Evolutionary conservation across 1,140 invertebrate species (phyloP), one percentile per base, ranked within the genome.

Genomic region (Odontomachus brunneus): DNA sequence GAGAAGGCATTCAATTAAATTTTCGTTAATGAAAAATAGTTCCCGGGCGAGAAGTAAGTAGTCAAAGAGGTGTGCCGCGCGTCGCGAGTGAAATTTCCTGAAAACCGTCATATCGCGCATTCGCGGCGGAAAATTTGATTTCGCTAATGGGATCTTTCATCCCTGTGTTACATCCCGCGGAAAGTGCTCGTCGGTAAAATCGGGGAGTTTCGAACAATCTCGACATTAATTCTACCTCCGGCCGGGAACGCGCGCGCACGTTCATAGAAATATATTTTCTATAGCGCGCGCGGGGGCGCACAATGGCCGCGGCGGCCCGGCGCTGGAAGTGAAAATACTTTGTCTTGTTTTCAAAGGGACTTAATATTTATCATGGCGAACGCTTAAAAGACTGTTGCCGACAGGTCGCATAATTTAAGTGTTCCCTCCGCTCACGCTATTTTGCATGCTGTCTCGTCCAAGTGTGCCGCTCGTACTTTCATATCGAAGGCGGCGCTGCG

Each of bases 341-440:
- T 17, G 81, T 78, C 66, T 83, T 86, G 66, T 86, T 86, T 87
- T 83, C 53, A 73, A 84, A 83, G 73, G 48, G 49, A 67, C 60
- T 78, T 86, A 78, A 76, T 73, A 78, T 86, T 87, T 86, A 87
- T 84, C 86, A 57, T 11, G 12, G 72, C 65, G 49, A 59, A 63
- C 49, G 57, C 38, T 71, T 81, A 74, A 87, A 88, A 80, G 83
- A 84, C 85, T 88, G 85, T 84, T 73, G 57, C 82, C 69, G 74
- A 74, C 85, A 88, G 86, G 62, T 84, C 69, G 49, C 85, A 87
- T 87, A 88, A 84, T 84, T 87, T 87, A 88, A 84, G 76, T 71
- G 51, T 81, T 87, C 62, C 51, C 60, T 80, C 60, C 55, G 80
- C 82, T 80, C 86, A 80, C 69, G 74, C 81, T 86, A 87, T 86